Evolutionary conservation across 2,888 invertebrate species (phyloP), one percentile per base, ranked within the genome.

Genomic region (Flabesymbios commensalis): DNA sequence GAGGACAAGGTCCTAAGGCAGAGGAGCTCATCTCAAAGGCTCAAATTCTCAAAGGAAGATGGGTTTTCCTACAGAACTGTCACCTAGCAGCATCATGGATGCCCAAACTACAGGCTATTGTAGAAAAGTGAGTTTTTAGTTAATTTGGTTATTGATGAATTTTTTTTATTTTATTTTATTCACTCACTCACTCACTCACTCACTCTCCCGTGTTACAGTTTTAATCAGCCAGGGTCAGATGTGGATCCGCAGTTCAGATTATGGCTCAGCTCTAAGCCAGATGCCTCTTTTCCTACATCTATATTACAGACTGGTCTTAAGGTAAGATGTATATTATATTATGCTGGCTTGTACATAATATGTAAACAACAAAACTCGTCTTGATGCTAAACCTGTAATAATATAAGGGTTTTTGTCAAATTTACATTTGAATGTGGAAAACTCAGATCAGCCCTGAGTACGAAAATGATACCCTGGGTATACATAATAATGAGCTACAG

Each of bases 11-110:
- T 3, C 78, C 78, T 7, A 78, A 80, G 64, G 82, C 81, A n/a
- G 81, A 82, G 69, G 80, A 82, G 62, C 75, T 82, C 49, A 81
- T 83, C 29, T 71, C 75, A 22, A 82, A 81, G 65, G 81, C 83
- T 14, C 78, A 80, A 71, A 80, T 81, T 45, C 73, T 82, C 28
- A 82, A 82, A 65, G 81, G 82, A 3, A 70, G 81, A 55, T 83
- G 83, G 83, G 76, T 83, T 48, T 82, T 82, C 70, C 69, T 82
- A 24, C 82, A 82, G 69, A 82, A 82, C 69, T 82, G 82, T 66
- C 82, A 82, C 65, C 72, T 82, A 3, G 81, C 81, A 3, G 79
- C 79, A 5, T 80, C 80, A 10, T 81, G 80, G 80, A 81, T 81
- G 81, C 81, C 80, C 0, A 70, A 69, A 60, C 72, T 81, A 26